Base-by-base conservation (phyloP, 1,140 invertebrate species). In the Zeugodacus cucurbitae region DNA sequence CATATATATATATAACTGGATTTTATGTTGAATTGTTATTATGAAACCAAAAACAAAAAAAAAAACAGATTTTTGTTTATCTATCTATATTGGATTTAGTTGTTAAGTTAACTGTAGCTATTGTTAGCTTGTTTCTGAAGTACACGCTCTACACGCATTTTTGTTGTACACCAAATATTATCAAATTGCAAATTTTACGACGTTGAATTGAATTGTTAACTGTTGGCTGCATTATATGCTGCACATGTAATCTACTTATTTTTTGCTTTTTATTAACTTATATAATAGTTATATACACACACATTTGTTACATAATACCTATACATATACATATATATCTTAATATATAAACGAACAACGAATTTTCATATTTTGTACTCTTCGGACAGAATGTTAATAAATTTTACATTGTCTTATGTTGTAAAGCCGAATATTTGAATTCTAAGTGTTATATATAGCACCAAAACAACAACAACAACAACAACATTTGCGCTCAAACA, bases 1-100 rank as follows among this genome's bases (percentile, higher is more conserved):
- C 57, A 57, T 67, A n/a, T 41, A 64, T 1, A 4, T 37, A 37
- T 20, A 32, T 62, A 87, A 44, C 17, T 87, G 59, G 48, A 48
- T 48, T 67, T 67, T 67, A 67, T 44, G 64, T 87, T 67, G 64
- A 87, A 87, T 62, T 87, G 32, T 87, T 87, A 41, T 29, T 87
- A 67, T 87, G 64, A 67, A 67, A 62, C 11, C n/a, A 54, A 54
- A 54, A n/a, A n/a, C n/a, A n/a, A n/a, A n/a, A n/a, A n/a, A n/a
- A n/a, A 26, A 37, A 64, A 62, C 32, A 37, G 44, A 26, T 64
- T 64, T 41, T 37, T 86, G 7, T 34, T 86, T 86, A 20, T 67
- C 11, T 67, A 87, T 48, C 48, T 54, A 54, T 67, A 48, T 67
- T 87, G 26, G 59, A 67, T 87, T 62, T 64, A 87, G 59, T 26